Conservation (phyloP, 30 jellyfish, hydroid and myxozoan genomes). For the Pelagia noctiluca region DNA sequence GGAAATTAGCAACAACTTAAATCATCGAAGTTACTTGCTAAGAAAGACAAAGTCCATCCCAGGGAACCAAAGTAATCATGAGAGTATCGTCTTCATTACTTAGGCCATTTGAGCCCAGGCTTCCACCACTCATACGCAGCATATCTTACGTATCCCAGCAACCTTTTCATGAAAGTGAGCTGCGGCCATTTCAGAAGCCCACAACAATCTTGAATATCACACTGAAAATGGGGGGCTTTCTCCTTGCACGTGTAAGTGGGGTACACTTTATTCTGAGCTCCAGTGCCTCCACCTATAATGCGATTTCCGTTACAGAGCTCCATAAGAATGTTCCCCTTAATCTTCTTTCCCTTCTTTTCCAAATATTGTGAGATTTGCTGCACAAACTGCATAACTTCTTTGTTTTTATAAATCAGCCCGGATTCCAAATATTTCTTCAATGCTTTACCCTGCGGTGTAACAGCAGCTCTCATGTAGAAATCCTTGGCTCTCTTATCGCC, state of each 20-base stretch:
- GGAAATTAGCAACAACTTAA: too few relatives aligned
- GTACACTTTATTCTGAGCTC: constrained; percentile 1
- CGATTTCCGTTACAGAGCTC: constrained; percentile 32
- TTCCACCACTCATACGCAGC: constrained; percentile 66
- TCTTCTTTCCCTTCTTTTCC: constrained; percentile 11
- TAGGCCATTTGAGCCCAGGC: constrained; percentile 71
- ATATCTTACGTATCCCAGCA: constrained; percentile 70
- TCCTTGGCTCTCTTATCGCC: constrained; percentile 21
- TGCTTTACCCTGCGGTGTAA: constrained; percentile 26
- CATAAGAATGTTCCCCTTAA: constrained; percentile 10
- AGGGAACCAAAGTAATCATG: too few relatives aligned
- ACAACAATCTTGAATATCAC: constrained; percentile 66
- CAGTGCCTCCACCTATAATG: constrained; percentile 36
- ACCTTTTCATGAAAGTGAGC: constrained; percentile 66
- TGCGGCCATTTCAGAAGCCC: constrained; percentile 51
- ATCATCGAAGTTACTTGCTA: not conserved
- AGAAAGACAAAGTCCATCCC: not conserved
- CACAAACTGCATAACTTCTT: constrained; percentile 35
- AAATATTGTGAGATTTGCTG: constrained; percentile 24
- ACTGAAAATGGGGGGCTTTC: constrained; percentile 65
- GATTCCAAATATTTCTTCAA: constrained; percentile 14
- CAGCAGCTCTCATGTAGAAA: constrained; percentile 42
- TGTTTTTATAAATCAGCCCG: constrained; percentile 45
- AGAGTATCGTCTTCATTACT: not conserved
- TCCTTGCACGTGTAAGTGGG: constrained; percentile 34